Evolutionary conservation across 2,113 vertebrate species (phyloP).

Genomic region (Scomber scombrus): DNA sequence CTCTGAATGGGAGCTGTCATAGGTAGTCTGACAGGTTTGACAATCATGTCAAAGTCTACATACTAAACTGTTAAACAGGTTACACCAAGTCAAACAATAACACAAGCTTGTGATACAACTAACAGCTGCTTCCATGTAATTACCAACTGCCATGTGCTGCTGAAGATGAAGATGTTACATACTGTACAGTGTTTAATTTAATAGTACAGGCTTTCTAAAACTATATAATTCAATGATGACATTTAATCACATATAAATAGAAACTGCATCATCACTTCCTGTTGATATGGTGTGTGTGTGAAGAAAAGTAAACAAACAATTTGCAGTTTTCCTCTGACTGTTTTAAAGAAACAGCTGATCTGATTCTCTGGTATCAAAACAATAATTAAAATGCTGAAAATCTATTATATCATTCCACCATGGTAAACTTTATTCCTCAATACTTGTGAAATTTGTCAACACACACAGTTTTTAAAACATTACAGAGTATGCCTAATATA

Average conservation of each 20-base stretch:
- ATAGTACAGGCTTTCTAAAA: not conserved
- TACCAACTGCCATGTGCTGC: not conserved
- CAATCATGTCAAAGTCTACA: slow-evolving; percentile 7
- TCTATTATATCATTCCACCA: not conserved
- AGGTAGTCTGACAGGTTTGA: slow-evolving; percentile 66
- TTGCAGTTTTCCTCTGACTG: not conserved
- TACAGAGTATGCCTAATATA: not conserved
- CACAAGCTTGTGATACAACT: slow-evolving; percentile 8
- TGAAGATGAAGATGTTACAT: not conserved
- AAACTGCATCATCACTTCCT: too few species aligned
- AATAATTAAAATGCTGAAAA: too few species aligned
- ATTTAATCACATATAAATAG: not conserved
- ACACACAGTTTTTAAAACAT: not conserved
- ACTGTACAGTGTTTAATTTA: not conserved
- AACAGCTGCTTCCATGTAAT: slow-evolving; percentile 19
- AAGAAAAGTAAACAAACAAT: not conserved
- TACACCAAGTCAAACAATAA: slow-evolving; percentile 44
- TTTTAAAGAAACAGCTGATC: not conserved
- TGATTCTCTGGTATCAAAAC: not conserved
- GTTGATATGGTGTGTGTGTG: not conserved
- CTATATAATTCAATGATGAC: not conserved
- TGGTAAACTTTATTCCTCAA: not conserved
- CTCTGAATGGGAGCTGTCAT: slow-evolving; percentile 1
- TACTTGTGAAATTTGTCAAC: not conserved
- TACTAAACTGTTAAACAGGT: slow-evolving; percentile 61